Evolutionary conservation across 2,888 invertebrate species (phyloP).

Genomic region (Agonopterix heracliana): DNA sequence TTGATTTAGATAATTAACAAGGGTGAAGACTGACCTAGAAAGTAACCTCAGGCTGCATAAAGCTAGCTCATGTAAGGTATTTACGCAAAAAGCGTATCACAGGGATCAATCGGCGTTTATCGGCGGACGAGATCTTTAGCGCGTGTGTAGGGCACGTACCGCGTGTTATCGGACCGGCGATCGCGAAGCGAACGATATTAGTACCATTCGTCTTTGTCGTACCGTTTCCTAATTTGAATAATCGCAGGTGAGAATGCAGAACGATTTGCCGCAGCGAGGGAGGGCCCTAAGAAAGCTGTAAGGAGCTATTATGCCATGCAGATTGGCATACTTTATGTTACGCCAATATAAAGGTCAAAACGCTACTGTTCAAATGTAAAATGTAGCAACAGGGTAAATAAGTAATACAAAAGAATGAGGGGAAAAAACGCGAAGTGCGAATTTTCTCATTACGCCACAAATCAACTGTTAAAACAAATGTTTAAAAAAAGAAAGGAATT

Average conservation of each 20-base stretch:
- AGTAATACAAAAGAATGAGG: slow-evolving; percentile 37
- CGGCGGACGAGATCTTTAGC: slow-evolving; percentile 61
- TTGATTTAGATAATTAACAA: slow-evolving; percentile 1
- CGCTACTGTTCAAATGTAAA: slow-evolving; percentile 5
- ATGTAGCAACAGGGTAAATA: slow-evolving; percentile 30
- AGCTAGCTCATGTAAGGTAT: slow-evolving; percentile 51
- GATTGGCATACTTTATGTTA: slow-evolving; percentile 4
- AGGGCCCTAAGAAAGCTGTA: slow-evolving; percentile 26
- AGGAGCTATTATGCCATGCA: slow-evolving; percentile 11
- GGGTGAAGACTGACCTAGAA: slow-evolving; percentile 5
- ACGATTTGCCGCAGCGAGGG: slow-evolving; percentile 56
- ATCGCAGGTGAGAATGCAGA: slow-evolving; percentile 72
- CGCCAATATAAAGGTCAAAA: background rate
- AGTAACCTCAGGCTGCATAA: slow-evolving; percentile 34
- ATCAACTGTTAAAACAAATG: slow-evolving; percentile 74
- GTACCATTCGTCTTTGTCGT: slow-evolving; percentile 75
- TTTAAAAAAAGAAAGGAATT: slow-evolving; percentile 71
- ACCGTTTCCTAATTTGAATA: slow-evolving; percentile 74
- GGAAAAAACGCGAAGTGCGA: slow-evolving; percentile 59
- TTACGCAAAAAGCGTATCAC: slow-evolving; percentile 73
- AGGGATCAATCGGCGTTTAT: slow-evolving; percentile 69
- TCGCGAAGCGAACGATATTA: slow-evolving; percentile 68
- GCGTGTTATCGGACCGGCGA: slow-evolving; percentile 56
- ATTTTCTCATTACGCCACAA: slow-evolving; percentile 72
- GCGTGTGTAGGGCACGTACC: slow-evolving; percentile 67